phyloP scores from a whole-genome alignment of 2,888 invertebrate genomes.

The Eilema caniola region DNA sequence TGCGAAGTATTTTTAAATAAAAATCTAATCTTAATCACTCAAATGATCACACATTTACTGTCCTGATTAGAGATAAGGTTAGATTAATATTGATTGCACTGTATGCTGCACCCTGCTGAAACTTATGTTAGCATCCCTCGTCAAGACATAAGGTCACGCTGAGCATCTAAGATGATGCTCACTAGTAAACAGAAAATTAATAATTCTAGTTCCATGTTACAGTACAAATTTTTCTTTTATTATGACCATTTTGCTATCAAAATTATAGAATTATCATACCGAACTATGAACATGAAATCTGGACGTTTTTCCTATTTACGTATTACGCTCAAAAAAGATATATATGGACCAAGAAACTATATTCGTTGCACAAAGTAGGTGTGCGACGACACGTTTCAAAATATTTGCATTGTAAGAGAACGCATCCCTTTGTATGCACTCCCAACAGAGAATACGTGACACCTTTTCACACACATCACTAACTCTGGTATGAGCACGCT shows the following conservation, averaged over 20 bases:
- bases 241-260: not conserved
- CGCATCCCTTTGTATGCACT: conserved; percentile 12
- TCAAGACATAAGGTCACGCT: too few relatives aligned
- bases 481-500: conserved; percentile 12
- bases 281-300: not conserved
- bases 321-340: not conserved
- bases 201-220: too few relatives aligned
- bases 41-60: not conserved
- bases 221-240: not conserved
- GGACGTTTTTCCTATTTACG: not conserved
- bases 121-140: too few relatives aligned
- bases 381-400: conserved; percentile 15
- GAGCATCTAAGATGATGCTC: too few relatives aligned
- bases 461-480: conserved; percentile 29
- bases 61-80: too few relatives aligned
- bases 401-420: conserved; percentile 25
- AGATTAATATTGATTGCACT: too few relatives aligned
- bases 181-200: too few relatives aligned
- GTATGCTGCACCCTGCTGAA: too few relatives aligned
- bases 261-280: not conserved
- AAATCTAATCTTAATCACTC: not conserved
- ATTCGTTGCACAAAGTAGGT: conserved; percentile 14
- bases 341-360: not conserved
- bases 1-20: too few relatives aligned
- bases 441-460: conserved; percentile 31